phyloP scores from a whole-genome alignment of 1,140 invertebrate species.

The Achatina immaculata region DNA sequence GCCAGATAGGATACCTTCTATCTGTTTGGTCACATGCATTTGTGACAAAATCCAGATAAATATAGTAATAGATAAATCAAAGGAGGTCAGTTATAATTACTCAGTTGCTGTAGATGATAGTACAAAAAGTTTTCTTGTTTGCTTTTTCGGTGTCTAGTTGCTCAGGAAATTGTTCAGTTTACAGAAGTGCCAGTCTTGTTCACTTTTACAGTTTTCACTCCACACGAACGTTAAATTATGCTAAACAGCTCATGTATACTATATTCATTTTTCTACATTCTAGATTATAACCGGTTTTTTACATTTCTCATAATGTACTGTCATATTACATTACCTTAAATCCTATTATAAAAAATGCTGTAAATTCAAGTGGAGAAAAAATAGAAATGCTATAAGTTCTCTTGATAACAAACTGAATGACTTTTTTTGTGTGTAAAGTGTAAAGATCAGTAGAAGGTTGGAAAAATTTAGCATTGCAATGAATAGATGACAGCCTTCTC shows the following conservation, averaged over 20 bases:
- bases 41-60: not conserved
- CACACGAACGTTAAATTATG: not conserved
- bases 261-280: too few species aligned
- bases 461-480: too few species aligned
- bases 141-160: not conserved
- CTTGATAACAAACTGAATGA: too few species aligned
- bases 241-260: not conserved
- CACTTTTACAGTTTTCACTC: not conserved
- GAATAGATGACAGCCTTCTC: too few species aligned
- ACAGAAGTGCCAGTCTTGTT: not conserved
- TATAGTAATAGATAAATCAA: not conserved
- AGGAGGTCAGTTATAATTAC: not conserved
- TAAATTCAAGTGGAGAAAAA: too few species aligned
- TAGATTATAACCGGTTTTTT: too few species aligned
- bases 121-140: not conserved
- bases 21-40: not conserved
- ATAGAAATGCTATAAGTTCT: too few species aligned
- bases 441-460: too few species aligned
- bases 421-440: too few species aligned
- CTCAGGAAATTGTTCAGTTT: constrained; percentile 5
- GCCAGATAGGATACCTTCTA: not conserved
- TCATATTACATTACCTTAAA: too few species aligned
- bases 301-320: too few species aligned
- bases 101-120: not conserved
- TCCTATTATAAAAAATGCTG: too few species aligned